phyloP scores from a whole-genome alignment of 2,797 vertebrate genomes.

The Salarias fasciatus region DNA sequence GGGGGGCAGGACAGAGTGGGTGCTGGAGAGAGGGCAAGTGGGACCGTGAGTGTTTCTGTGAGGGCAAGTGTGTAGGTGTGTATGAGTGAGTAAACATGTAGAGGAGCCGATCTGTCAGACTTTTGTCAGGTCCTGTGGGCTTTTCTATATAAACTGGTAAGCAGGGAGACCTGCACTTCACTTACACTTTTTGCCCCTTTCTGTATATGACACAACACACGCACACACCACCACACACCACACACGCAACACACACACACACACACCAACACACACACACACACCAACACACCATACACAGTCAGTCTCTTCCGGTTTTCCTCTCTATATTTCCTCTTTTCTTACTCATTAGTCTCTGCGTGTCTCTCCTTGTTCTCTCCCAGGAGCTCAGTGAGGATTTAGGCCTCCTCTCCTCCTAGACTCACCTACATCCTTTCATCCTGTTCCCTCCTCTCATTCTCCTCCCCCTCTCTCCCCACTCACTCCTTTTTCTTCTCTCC shows the following conservation, averaged over 20 bases:
- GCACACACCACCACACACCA: no score
- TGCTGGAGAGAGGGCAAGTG: conserved; percentile 60
- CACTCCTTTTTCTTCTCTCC: no score
- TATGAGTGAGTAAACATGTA: conserved; percentile 51
- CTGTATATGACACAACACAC: conserved; percentile 17
- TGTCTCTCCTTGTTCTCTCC: conserved; percentile 56
- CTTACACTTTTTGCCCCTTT: conserved; percentile 40
- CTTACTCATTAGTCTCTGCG: conserved; percentile 61
- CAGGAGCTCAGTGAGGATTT: conserved; percentile 69
- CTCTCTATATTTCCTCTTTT: conserved; percentile 42
- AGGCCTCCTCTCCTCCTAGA: conserved; percentile 67
- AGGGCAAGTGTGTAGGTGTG: conserved; percentile 57
- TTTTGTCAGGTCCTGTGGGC: conserved; percentile 58
- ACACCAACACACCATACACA: not conserved
- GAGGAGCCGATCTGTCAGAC: conserved; percentile 65
- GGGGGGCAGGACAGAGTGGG: conserved; percentile 44
- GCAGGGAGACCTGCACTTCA: conserved; percentile 44
- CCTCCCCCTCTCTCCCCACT: no score
- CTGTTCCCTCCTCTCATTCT: conserved; percentile 46
- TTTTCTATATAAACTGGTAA: conserved; percentile 44
- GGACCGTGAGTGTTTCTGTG: conserved; percentile 53
- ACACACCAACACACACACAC: no score
- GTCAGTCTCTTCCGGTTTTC: conserved; percentile 45
- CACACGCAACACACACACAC: no score
- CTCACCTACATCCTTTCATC: conserved; percentile 75